Percentiles rank a stretch among this genome's conserved stretches.
Evolutionary conservation across 1,140 invertebrate species (phyloP).

Genomic region (Lycorma delicatula): DNA sequence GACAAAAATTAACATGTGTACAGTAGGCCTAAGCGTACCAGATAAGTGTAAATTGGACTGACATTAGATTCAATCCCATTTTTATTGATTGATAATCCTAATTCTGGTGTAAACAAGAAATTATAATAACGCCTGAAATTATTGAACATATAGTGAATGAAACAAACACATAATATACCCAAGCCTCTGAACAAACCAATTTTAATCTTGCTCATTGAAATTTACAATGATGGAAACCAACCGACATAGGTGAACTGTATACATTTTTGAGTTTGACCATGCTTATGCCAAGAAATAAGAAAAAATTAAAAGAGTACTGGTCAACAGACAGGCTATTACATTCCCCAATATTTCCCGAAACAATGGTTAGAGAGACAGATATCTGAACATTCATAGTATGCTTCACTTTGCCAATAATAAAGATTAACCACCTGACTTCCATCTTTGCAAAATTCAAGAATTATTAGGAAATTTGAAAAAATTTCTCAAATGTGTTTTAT

Average conservation of each 20-base stretch:
- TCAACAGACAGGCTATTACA: not conserved
- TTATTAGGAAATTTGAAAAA: too few species aligned
- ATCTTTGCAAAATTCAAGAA: not conserved
- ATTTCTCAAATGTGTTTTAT: too few species aligned
- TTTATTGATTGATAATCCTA: not conserved
- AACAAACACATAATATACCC: not conserved
- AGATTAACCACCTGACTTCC: not conserved
- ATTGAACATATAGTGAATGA: not conserved
- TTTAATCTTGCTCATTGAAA: not conserved
- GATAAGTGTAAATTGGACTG: not conserved
- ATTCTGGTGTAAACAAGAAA: not conserved
- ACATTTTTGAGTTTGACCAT: not conserved
- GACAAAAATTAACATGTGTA: too few species aligned
- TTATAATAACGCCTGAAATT: not conserved
- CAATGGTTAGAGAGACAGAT: not conserved
- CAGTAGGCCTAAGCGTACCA: too few species aligned
- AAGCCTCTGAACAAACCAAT: not conserved
- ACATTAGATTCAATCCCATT: not conserved
- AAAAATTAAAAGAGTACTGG: not conserved
- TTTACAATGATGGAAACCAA: not conserved
- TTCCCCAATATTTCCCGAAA: not conserved
- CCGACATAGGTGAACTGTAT: not conserved
- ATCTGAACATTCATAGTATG: not conserved
- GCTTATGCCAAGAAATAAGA: not conserved
- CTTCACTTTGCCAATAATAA: not conserved